Evolutionary conservation across 2,888 invertebrate species (phyloP).

Genomic region (Caenorhabditis sinica): DNA sequence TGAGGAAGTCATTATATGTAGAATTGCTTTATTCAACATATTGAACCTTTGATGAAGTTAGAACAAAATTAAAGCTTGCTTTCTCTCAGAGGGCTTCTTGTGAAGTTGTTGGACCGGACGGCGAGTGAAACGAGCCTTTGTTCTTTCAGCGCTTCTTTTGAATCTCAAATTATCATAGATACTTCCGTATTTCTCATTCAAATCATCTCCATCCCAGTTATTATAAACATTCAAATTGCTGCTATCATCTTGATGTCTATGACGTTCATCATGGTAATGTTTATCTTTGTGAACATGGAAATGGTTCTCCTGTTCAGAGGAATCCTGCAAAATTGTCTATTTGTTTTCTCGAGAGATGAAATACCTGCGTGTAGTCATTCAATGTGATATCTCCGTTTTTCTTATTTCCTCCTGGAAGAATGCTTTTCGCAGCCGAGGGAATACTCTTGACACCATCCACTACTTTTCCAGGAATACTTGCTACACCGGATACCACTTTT

Average conservation of each 20-base stretch:
- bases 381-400: slow-evolving; percentile 45
- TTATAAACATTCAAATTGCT: slow-evolving; percentile 13
- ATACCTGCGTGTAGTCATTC: slow-evolving; percentile 54
- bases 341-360: background rate
- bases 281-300: slow-evolving; percentile 39
- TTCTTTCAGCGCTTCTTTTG: slow-evolving; percentile 26
- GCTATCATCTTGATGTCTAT: slow-evolving; percentile 26
- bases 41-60: background rate
- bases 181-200: slow-evolving; percentile 1
- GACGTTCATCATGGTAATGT: slow-evolving; percentile 35
- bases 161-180: slow-evolving; percentile 14
- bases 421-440: slow-evolving; percentile 23
- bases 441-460: slow-evolving; percentile 30
- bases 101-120: background rate
- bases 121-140: background rate
- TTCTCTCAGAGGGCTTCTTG: slow-evolving; percentile 27
- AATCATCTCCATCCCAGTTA: slow-evolving; percentile 15
- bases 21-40: background rate
- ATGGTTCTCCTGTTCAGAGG: slow-evolving; percentile 48
- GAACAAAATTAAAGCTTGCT: background rate
- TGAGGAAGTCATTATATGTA: background rate
- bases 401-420: slow-evolving; percentile 40
- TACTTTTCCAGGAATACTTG: slow-evolving; percentile 20
- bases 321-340: slow-evolving; percentile 26
- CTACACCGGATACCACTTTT: slow-evolving; percentile 18